Conservation (phyloP, 1,140 invertebrate species). For the Ctenoplectra terminalis region DNA sequence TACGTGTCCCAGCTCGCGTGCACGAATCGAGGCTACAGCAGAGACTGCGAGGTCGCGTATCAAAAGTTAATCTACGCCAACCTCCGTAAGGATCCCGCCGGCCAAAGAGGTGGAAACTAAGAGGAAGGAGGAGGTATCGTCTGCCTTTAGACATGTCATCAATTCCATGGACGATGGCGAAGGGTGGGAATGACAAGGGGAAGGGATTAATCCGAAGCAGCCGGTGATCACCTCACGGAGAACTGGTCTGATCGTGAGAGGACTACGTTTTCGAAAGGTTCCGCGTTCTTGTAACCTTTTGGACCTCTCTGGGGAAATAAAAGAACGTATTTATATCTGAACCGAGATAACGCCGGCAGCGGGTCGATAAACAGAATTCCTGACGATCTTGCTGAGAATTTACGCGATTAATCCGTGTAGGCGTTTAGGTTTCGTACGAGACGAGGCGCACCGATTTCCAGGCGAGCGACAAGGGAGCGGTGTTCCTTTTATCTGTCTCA, state of each 20-base stretch:
- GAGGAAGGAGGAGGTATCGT: constrained; percentile 12
- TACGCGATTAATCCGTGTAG: constrained; percentile 13
- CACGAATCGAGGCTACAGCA: constrained; percentile 36
- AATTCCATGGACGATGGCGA: not conserved
- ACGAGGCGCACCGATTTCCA: too few relatives aligned
- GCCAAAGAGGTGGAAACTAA: constrained; percentile 25
- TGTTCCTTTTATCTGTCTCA: too few relatives aligned
- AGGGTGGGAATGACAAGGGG: constrained; percentile 2
- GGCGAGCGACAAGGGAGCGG: too few relatives aligned
- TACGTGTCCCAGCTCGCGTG: constrained; percentile 23
- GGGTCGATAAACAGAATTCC: constrained; percentile 32
- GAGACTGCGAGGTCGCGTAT: constrained; percentile 50
- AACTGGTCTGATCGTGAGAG: constrained; percentile 64
- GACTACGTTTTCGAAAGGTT: constrained; percentile 52
- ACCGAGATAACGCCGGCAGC: constrained; percentile 9
- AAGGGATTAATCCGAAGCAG: constrained; percentile 58
- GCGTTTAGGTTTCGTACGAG: not conserved
- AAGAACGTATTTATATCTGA: constrained; percentile 59
- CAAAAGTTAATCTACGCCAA: constrained; percentile 60
- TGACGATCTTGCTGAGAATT: not conserved
- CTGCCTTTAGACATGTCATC: constrained; percentile 51
- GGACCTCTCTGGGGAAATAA: constrained; percentile 58
- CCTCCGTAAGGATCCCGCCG: not conserved
- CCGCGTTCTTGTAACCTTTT: constrained; percentile 9
- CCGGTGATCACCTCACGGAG: constrained; percentile 54